Conservation (phyloP, 1,140 invertebrate species). For the Cydia pomonella region DNA sequence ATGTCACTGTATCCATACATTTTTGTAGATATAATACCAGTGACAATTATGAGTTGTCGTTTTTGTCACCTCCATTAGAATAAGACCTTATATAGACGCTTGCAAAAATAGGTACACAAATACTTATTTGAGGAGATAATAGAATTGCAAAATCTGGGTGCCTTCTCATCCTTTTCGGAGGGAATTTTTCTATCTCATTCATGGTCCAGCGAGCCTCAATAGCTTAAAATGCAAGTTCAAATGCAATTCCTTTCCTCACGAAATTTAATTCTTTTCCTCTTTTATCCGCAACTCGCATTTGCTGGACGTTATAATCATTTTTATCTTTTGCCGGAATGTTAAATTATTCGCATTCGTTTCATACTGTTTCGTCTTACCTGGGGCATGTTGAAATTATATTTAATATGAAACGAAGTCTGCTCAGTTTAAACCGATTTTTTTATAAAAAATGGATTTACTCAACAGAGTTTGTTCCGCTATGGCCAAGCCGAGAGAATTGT, state of each 20-base stretch:
- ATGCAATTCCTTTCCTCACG: constrained; percentile 20
- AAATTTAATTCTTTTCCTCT: constrained; percentile 9
- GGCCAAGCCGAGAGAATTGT: background rate
- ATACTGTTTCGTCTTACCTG: constrained; percentile 14
- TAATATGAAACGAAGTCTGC: background rate
- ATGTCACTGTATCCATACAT: too few relatives aligned
- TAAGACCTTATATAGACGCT: too few relatives aligned
- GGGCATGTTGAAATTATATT: constrained; percentile 9
- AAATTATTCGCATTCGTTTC: constrained; percentile 1
- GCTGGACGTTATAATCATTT: constrained; percentile 16
- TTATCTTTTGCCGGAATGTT: constrained; percentile 18
- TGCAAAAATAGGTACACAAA: background rate
- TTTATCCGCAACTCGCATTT: constrained; percentile 4
- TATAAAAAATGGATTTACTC: background rate
- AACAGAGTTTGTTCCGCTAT: background rate
- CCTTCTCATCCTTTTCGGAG: background rate
- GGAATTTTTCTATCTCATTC: constrained; percentile 25
- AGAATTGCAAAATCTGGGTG: constrained; percentile 10
- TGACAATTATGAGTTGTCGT: too few relatives aligned
- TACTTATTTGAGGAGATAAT: background rate
- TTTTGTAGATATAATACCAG: too few relatives aligned
- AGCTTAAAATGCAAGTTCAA: constrained; percentile 28
- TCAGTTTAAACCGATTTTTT: background rate
- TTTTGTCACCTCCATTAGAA: too few relatives aligned
- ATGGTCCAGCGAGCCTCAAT: constrained; percentile 10